phyloP scores from a whole-genome alignment of 1,140 invertebrate genomes.

The Zaprionus lachaisei region DNA sequence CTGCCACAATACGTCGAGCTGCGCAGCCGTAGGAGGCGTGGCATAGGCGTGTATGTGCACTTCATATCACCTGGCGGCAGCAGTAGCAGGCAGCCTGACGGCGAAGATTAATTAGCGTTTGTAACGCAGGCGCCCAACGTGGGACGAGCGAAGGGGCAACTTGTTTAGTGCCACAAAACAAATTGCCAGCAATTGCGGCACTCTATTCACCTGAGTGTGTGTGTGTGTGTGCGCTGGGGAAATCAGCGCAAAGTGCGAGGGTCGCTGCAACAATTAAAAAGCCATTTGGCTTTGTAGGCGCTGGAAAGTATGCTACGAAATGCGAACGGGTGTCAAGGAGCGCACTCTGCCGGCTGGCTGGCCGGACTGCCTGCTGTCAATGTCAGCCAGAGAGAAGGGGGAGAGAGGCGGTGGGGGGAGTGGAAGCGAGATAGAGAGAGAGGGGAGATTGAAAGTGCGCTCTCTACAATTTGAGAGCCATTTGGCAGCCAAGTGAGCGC shows the following conservation, averaged over 20 bases:
- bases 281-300: slow-evolving; percentile 40
- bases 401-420: not conserved
- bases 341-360: not conserved
- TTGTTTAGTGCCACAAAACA: slow-evolving; percentile 72
- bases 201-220: slow-evolving; percentile 14
- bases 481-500: slow-evolving; percentile 44
- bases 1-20: slow-evolving; percentile 41
- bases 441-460: slow-evolving; percentile 20
- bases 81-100: slow-evolving; percentile 32
- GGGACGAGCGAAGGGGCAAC: slow-evolving; percentile 10
- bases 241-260: slow-evolving; percentile 72
- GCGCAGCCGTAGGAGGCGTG: slow-evolving; percentile 15
- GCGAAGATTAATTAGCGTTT: slow-evolving; percentile 76
- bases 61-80: slow-evolving; percentile 63
- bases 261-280: slow-evolving; percentile 49
- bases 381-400: slow-evolving; percentile 6
- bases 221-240: slow-evolving; percentile 52
- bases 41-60: slow-evolving; percentile 43
- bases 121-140: slow-evolving; percentile 53
- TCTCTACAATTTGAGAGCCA: slow-evolving; percentile 27
- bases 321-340: slow-evolving; percentile 16
- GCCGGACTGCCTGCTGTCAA: slow-evolving; percentile 32
- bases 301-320: slow-evolving; percentile 19
- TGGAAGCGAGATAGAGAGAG: not conserved
- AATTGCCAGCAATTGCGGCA: slow-evolving; percentile 72